These are phyloP conservation scores for Caenorhabditis sp. DNA, from an alignment of 2,888 invertebrate species.

Conservation along the genomic window DNA sequence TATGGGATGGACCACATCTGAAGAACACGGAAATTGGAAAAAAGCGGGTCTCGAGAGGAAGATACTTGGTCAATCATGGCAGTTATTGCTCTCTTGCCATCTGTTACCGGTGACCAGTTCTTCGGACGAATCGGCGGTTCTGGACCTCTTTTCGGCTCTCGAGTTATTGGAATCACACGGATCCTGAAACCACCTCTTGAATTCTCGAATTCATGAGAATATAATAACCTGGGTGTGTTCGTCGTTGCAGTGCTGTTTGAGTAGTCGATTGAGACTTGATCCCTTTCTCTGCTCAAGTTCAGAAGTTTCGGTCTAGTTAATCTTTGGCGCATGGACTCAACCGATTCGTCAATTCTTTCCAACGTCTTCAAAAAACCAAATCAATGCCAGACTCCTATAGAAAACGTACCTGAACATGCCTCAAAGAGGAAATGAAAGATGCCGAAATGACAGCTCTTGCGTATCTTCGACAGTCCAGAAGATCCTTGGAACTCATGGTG, in stretches of 20 bases:
- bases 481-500: constrained; percentile 1
- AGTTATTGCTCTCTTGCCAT: constrained; percentile 51
- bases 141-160: constrained; percentile 12
- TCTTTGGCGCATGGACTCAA: constrained; percentile 33
- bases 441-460: constrained; percentile 50
- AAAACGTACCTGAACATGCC: constrained; percentile 44
- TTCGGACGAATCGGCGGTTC: constrained; percentile 41
- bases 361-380: constrained; percentile 20
- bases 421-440: constrained; percentile 43
- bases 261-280: too few relatives aligned
- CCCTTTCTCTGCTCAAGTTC: too few relatives aligned
- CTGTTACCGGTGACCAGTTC: constrained; percentile 50
- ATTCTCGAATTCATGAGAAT: too few relatives aligned
- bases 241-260: too few relatives aligned
- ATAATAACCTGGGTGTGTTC: constrained; percentile 13
- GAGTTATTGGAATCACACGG: constrained; percentile 14
- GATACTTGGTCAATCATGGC: constrained; percentile 51
- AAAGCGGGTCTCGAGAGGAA: neutral
- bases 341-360: constrained; percentile 23
- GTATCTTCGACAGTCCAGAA: constrained; percentile 35
- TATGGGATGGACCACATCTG: constrained; percentile 59
- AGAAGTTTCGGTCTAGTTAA: constrained; percentile 18
- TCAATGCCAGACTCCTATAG: neutral
- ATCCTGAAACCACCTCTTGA: constrained; percentile 11
- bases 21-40: neutral